A percentile compares a stretch with the other conserved stretches of the same genome.
Conservation (phyloP, 2,797 vertebrate genomes). For the Myotis findleyi region DNA sequence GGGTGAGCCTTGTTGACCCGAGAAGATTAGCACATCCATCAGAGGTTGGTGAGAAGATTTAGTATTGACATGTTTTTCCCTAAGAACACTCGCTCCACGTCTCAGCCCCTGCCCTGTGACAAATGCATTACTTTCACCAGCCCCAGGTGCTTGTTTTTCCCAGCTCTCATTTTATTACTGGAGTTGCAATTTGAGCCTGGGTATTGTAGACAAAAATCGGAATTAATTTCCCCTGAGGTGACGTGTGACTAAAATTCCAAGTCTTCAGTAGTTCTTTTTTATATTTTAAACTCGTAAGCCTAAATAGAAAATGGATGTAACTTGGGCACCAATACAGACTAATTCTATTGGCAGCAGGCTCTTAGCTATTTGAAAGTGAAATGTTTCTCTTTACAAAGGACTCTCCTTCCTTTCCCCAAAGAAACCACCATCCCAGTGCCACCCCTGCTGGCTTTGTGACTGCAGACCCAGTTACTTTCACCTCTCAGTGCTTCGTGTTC, state of each 20-base stretch:
- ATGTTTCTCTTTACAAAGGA: neutral
- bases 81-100: conserved; percentile 19
- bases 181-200: conserved; percentile 54
- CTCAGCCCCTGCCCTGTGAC: conserved; percentile 48
- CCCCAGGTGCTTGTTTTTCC: conserved; percentile 58
- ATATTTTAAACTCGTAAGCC: neutral
- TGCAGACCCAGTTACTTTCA: neutral
- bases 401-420: neutral
- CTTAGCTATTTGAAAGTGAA: neutral
- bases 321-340: neutral
- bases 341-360: neutral
- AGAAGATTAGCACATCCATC: conserved; percentile 75
- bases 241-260: conserved; percentile 34
- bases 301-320: conserved; percentile 18
- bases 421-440: neutral
- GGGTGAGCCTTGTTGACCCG: conserved; percentile 48
- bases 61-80: conserved; percentile 68
- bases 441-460: neutral
- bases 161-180: conserved; percentile 54
- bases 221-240: conserved; percentile 60
- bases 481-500: neutral
- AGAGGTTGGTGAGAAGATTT: conserved; percentile 58
- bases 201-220: conserved; percentile 52
- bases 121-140: conserved; percentile 43
- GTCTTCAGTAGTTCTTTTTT: conserved; percentile 15